phyloP scores from a whole-genome alignment of 1,140 invertebrate species.

The Tetraneura akinire region DNA sequence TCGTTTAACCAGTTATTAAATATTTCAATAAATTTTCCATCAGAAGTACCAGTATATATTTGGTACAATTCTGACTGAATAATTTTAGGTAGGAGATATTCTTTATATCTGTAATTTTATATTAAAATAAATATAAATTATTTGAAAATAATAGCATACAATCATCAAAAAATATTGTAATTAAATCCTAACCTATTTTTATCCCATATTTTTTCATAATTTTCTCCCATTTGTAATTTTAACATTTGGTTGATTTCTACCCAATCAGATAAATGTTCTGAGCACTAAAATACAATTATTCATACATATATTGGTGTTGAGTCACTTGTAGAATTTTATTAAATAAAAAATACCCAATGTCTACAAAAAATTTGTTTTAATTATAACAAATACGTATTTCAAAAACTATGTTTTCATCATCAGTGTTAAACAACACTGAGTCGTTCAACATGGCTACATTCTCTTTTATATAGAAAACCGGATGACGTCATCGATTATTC shows the following conservation, averaged over 20 bases:
- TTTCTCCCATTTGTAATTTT: constrained; percentile 15
- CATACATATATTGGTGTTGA: too few relatives aligned
- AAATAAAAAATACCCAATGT: too few relatives aligned
- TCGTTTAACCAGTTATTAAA: constrained; percentile 23
- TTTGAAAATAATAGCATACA: background rate
- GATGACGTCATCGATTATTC: too few relatives aligned
- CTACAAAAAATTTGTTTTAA: too few relatives aligned
- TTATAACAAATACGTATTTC: too few relatives aligned
- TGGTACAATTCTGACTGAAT: constrained; percentile 17
- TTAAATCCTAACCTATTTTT: constrained; percentile 2
- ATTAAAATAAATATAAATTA: background rate
- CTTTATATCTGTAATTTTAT: constrained; percentile 6
- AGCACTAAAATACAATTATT: background rate
- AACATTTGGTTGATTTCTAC: constrained; percentile 27
- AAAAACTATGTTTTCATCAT: too few relatives aligned
- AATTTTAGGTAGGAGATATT: constrained; percentile 6
- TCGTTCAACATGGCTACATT: too few relatives aligned
- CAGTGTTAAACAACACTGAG: too few relatives aligned
- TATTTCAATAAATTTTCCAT: constrained; percentile 14
- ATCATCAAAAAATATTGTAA: background rate
- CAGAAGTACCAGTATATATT: background rate
- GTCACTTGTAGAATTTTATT: too few relatives aligned
- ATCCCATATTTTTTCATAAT: constrained; percentile 20
- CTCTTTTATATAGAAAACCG: too few relatives aligned
- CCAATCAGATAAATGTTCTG: constrained; percentile 21